A percentile compares a stretch with the other conserved stretches of the same genome.
Conservation (phyloP, 2,113 vertebrate genomes). For the Toxostoma redivivum region DNA sequence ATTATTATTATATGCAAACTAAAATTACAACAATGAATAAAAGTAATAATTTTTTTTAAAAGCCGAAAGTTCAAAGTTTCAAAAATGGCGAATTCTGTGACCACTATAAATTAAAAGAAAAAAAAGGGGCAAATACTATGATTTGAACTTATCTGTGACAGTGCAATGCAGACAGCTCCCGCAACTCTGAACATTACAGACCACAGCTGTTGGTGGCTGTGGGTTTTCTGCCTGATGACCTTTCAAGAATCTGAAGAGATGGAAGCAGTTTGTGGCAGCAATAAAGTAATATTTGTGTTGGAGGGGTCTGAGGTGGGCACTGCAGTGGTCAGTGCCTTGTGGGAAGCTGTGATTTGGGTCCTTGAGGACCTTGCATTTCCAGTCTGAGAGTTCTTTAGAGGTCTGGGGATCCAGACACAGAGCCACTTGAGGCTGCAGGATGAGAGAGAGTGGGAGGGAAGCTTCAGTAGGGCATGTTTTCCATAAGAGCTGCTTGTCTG, state of each 20-base stretch:
- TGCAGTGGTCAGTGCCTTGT: background rate
- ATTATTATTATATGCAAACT: background rate
- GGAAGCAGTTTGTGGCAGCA: background rate
- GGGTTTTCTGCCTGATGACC: background rate
- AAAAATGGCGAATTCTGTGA: background rate
- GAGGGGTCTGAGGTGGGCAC: background rate
- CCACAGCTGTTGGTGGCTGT: slow-evolving; percentile 35
- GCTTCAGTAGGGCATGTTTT: background rate
- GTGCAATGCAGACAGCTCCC: slow-evolving; percentile 29
- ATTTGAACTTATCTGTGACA: slow-evolving; percentile 28
- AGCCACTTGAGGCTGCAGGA: background rate
- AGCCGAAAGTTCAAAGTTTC: background rate
- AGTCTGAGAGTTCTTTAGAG: background rate
- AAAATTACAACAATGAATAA: background rate
- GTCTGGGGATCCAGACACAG: background rate
- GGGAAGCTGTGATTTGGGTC: background rate
- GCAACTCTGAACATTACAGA: slow-evolving; percentile 14
- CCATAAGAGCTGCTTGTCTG: background rate
- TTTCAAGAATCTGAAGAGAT: background rate
- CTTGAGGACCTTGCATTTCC: background rate
- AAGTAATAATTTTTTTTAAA: background rate
- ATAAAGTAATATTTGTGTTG: background rate
- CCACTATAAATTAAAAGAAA: background rate
- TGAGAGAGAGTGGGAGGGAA: slow-evolving; percentile 1
- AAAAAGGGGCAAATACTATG: background rate